Evolutionary conservation across 2,888 invertebrate species (phyloP).

Genomic region (Diaprepes abbreviatus): DNA sequence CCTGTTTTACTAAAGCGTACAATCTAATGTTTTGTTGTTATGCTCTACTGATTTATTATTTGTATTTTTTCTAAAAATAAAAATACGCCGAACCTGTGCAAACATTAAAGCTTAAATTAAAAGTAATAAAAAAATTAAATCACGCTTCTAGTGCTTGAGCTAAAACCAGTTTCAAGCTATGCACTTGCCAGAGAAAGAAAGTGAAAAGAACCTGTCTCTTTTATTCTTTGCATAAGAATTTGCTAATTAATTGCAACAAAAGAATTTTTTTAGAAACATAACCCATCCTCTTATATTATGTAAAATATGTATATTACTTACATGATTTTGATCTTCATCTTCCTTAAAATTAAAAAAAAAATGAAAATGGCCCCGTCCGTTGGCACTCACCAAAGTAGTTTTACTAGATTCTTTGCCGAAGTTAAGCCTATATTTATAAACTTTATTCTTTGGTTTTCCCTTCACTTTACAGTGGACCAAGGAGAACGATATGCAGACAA

Average conservation of each 20-base stretch:
- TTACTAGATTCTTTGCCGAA: conserved; percentile 46
- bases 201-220: conserved; percentile 39
- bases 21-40: no score
- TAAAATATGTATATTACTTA: conserved; percentile 27
- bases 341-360: conserved; percentile 23
- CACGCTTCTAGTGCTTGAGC: conserved; percentile 30
- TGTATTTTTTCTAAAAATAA: no score
- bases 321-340: conserved; percentile 47
- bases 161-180: conserved; percentile 38
- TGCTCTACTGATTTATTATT: no score
- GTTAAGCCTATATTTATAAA: conserved; percentile 48
- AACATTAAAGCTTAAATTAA: conserved; percentile 25
- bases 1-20: no score
- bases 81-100: conserved; percentile 15
- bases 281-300: no score
- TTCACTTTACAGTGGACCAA: conserved; percentile 49
- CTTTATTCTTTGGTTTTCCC: conserved; percentile 51
- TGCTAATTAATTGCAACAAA: background rate
- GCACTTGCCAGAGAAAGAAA: conserved; percentile 44
- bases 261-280: background rate
- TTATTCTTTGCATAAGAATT: conserved; percentile 12
- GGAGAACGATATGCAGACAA: conserved; percentile 6
- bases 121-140: conserved; percentile 29
- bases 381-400: conserved; percentile 43
- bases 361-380: conserved; percentile 32